Evolutionary conservation across 2,113 vertebrate species (phyloP).

Genomic region (Gymnogyps californianus): DNA sequence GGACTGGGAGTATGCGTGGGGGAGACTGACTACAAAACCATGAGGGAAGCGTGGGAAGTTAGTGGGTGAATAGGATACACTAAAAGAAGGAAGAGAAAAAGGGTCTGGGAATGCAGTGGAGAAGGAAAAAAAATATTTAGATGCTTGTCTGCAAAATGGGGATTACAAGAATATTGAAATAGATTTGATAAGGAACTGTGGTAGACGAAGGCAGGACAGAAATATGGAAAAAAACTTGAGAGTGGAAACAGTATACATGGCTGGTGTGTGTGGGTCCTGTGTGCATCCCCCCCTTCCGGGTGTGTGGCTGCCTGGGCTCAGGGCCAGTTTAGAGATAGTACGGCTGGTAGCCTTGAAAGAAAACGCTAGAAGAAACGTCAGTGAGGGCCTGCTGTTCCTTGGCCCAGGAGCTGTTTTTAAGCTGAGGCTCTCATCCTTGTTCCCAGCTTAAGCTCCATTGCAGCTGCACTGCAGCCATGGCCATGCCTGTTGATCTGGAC

Average conservation of each 20-base stretch:
- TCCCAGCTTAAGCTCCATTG: neutral
- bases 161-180: neutral
- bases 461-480: neutral
- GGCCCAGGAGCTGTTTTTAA: neutral
- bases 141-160: neutral
- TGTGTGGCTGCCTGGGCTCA: neutral
- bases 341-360: neutral
- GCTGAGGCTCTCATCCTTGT: neutral
- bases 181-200: neutral
- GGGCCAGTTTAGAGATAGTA: neutral
- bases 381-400: neutral
- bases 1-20: rapidly evolving
- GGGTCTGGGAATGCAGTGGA: neutral
- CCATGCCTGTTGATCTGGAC: neutral
- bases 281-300: neutral
- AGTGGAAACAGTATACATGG: neutral
- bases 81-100: neutral
- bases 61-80: neutral
- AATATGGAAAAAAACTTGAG: neutral
- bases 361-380: neutral
- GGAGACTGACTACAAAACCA: neutral
- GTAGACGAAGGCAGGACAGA: neutral
- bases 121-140: neutral
- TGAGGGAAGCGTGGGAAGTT: neutral
- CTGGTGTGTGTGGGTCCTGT: neutral